These are phyloP conservation scores for Drosophila lacteicornis DNA, from an alignment of 1,140 invertebrate genomes.

Conservation along the genomic window DNA sequence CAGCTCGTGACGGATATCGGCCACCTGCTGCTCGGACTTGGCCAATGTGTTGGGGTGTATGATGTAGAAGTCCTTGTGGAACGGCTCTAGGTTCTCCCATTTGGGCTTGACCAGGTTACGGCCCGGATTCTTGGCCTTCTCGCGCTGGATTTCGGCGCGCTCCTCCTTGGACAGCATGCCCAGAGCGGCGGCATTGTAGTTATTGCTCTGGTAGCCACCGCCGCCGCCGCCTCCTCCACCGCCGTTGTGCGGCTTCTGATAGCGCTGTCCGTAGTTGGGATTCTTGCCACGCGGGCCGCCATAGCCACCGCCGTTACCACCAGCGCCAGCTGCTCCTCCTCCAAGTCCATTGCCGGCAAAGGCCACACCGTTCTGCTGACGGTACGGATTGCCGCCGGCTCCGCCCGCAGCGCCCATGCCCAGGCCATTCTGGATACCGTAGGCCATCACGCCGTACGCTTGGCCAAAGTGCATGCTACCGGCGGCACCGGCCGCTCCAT, in stretches of 20 bases:
- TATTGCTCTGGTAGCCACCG: conserved; percentile 69
- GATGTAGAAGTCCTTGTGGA: conserved; percentile 96
- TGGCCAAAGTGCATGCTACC: conserved; percentile 69
- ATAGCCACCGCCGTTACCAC: conserved; percentile 62
- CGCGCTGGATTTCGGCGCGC: conserved; percentile 87
- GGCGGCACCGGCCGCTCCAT: conserved; percentile 57
- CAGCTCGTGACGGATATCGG: conserved; percentile 89
- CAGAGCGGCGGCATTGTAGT: conserved; percentile 70
- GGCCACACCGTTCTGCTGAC: conserved; percentile 69
- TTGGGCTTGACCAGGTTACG: conserved; percentile 92
- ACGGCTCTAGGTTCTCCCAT: conserved; percentile 94
- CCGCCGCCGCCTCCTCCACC: conserved; percentile 30
- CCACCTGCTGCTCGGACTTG: conserved; percentile 90
- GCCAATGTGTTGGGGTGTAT: conserved; percentile 92
- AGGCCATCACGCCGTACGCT: conserved; percentile 71
- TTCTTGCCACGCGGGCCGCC: conserved; percentile 73
- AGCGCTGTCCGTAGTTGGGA: conserved; percentile 74
- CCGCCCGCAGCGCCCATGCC: conserved; percentile 57
- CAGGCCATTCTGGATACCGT: conserved; percentile 70
- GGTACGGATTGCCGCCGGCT: conserved; percentile 48
- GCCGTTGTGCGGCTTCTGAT: conserved; percentile 75
- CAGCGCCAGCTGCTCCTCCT: conserved; percentile 46
- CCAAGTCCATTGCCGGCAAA: conserved; percentile 49
- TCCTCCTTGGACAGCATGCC: conserved; percentile 82
- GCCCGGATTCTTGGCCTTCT: conserved; percentile 90